Conservation (phyloP, 2,797 vertebrate species). For the Tadarida brasiliensis region DNA sequence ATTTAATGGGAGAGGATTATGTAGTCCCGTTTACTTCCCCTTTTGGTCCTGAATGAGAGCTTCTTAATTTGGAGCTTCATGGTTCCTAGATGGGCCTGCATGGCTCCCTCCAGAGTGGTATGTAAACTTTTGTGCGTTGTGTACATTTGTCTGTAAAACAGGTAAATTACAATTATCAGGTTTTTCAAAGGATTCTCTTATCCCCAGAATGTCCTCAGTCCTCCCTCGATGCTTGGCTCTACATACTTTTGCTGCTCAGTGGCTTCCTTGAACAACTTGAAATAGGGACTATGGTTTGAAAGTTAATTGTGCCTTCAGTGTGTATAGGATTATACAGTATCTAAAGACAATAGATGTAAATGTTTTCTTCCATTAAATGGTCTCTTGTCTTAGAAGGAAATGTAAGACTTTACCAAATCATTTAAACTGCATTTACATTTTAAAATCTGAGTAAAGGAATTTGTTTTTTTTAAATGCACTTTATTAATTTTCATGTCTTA, state of each 20-base stretch:
- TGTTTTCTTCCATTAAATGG: background rate
- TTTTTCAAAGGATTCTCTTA: background rate
- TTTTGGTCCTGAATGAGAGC: background rate
- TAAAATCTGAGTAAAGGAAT: constrained; percentile 30
- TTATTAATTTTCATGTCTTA: constrained; percentile 47
- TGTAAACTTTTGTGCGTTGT: background rate
- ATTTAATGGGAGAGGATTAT: background rate
- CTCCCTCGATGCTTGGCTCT: background rate
- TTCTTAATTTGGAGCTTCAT: background rate
- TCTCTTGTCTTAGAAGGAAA: constrained; percentile 45
- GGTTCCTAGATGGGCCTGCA: background rate
- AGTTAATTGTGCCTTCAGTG: background rate
- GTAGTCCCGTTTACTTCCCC: background rate
- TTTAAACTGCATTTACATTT: constrained; percentile 51
- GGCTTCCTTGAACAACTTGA: constrained; percentile 38
- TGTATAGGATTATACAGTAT: background rate
- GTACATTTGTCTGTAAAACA: background rate
- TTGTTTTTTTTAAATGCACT: background rate
- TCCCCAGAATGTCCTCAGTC: background rate
- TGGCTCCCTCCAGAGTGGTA: background rate
- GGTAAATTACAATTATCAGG: background rate
- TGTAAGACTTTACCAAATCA: constrained; percentile 13
- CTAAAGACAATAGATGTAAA: background rate
- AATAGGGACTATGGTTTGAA: background rate
- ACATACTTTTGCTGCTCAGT: background rate